A percentile compares a stretch with the other conserved stretches of the same genome.
Evolutionary conservation across 2,113 vertebrate species (phyloP).

Genomic region (Chloropsis hardwickii): DNA sequence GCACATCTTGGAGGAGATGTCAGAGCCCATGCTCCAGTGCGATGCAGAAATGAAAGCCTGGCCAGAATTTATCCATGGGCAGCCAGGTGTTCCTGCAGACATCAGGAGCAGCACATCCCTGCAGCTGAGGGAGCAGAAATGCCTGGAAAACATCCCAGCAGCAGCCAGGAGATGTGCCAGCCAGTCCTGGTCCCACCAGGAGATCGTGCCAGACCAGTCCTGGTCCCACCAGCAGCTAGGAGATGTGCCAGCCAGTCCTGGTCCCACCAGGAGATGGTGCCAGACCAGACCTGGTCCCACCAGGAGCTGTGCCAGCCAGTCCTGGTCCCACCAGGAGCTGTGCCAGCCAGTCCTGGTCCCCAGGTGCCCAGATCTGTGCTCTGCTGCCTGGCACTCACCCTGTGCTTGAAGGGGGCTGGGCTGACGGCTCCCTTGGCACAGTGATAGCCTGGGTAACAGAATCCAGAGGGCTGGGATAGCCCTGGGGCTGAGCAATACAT

Average conservation of each 20-base stretch:
- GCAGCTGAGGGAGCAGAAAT: not conserved
- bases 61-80: not conserved
- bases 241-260: not conserved
- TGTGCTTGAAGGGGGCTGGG: slow-evolving; percentile 78
- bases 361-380: not conserved
- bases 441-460: slow-evolving; percentile 81
- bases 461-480: slow-evolving; percentile 78
- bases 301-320: too few relatives aligned
- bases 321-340: not conserved
- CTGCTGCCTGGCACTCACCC: slow-evolving; percentile 33
- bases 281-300: not conserved
- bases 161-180: not conserved
- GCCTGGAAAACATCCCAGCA: not conserved
- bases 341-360: not conserved
- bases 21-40: not conserved
- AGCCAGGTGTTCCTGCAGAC: not conserved
- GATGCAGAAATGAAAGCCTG: rapidly evolving
- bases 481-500: slow-evolving; percentile 84
- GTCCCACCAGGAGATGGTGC: not conserved
- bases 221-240: not conserved
- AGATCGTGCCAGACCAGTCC: not conserved
- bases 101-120: not conserved
- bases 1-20: not conserved
- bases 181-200: not conserved
- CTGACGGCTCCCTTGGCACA: slow-evolving; percentile 81